A percentile compares a stretch with the other conserved stretches of the same genome.
Conservation (phyloP, 2,113 vertebrate species). For the Osmerus eperlanus region DNA sequence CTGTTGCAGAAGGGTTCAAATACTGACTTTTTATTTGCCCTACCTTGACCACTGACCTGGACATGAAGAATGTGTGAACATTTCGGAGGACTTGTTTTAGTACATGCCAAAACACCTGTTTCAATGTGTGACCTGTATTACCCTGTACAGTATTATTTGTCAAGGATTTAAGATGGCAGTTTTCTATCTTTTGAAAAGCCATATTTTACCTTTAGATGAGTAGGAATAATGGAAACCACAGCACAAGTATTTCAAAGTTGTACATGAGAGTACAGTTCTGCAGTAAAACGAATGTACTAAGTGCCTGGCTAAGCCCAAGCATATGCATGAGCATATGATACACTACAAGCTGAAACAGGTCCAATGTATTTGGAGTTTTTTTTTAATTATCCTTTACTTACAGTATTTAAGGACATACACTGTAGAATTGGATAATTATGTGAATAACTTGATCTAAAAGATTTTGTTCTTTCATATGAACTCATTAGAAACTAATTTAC, state of each 20-base stretch:
- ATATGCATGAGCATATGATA: slow-evolving; percentile 32
- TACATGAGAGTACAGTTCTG: slow-evolving; percentile 33
- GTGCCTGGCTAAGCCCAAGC: slow-evolving; percentile 64
- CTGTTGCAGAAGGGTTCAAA: not conserved
- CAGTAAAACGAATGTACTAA: slow-evolving; percentile 52
- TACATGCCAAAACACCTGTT: slow-evolving; percentile 15
- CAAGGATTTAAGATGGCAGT: slow-evolving; percentile 43
- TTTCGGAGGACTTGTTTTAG: not conserved
- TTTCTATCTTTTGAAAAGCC: slow-evolving; percentile 56
- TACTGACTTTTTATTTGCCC: not conserved
- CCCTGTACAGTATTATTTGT: slow-evolving; percentile 50
- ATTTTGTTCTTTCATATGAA: slow-evolving; percentile 2
- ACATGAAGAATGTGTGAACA: slow-evolving; percentile 13
- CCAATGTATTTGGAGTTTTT: not conserved
- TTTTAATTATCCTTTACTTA: slow-evolving; percentile 7
- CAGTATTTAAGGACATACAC: slow-evolving; percentile 17
- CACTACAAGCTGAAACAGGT: slow-evolving; percentile 3
- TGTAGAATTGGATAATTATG: slow-evolving; percentile 31
- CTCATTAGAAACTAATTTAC: not conserved
- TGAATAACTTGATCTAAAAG: slow-evolving; percentile 37
- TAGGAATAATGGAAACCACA: slow-evolving; percentile 39
- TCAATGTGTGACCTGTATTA: slow-evolving; percentile 22
- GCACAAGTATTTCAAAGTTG: slow-evolving; percentile 37
- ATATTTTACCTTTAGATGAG: slow-evolving; percentile 58
- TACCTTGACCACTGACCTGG: slow-evolving; percentile 6